Base-by-base conservation (phyloP, 2,888 invertebrate genomes). In the Thyatira batis region DNA sequence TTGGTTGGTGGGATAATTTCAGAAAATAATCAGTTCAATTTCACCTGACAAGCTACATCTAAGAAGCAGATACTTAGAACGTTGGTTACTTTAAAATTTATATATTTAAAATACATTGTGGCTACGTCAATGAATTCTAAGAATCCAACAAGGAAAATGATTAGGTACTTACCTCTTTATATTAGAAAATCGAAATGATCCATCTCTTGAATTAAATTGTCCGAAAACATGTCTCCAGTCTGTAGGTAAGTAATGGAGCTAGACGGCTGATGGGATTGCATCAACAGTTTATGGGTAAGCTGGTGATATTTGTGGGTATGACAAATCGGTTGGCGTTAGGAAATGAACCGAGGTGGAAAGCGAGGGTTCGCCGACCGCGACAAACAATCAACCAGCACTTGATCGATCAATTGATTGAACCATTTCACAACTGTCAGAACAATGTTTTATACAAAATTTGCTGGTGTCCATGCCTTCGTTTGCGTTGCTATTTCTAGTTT, bases 261-360 rank as follows among this genome's bases (percentile, higher is more conserved):
- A n/a, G n/a, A 39, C 17, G 13, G 17, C 13, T 39, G 39, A 17
- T 39, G 39, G 39, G 8, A 39, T 39, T 39, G 11, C 8, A 39
- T 17, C 39, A 39, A 33, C 13, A 27, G 9, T 48, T 48, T 48
- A 13, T 48, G 48, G 48, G 27, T 48, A 27, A 20, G 10, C 48
- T 28, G 51, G 45, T 46, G 55, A 54, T 51, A 61, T 59, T 55
- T 50, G 57, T 56, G 52, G 63, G 77, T 81, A 77, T 77, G 82
- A 80, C 84, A 77, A 87, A 87, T 87, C 81, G 82, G 75, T 77
- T 75, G 75, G 63, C 68, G 73, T 76, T 82, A 69, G 73, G 70
- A 78, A 81, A 73, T 76, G 77, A 78, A 83, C 71, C 75, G 68
- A 67, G 67, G 73, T 77, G 69, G 74, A 82, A 80, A 78, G 71